Base-by-base conservation (phyloP, 2,888 invertebrate genomes). In the Caradrina kadenii region DNA sequence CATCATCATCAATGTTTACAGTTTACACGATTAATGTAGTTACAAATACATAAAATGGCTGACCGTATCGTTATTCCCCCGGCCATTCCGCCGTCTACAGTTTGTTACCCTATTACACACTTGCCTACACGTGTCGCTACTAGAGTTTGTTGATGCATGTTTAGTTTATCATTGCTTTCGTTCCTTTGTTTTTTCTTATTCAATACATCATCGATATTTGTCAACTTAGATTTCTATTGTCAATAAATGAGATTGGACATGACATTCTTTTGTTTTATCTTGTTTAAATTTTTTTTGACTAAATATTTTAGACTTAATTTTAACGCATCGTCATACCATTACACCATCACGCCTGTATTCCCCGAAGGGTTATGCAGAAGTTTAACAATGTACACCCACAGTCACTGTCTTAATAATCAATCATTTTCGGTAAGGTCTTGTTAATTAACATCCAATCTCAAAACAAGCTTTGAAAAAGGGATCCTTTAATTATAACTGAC, bases 131-230 rank as follows among this genome's bases (percentile, higher is more conserved):
- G 66, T 77, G 77, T 55, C 21, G 13, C 1, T n/a, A 11, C 1
- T n/a, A 15, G 31, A 61, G 50, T 61, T 66, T 64, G 80, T 78
- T 66, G 61, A 80, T 65, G 45, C 54, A 61, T 50, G 48, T 76
- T 54, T 56, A 56, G 42, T 71, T 55, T 60, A 60, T 49, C 63
- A 63, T 63, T 76, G 71, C 80, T 62, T 59, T 35, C 49, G 49
- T 49, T 31, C 63, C 63, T 63, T 80, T 76, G 66, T 78, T 70
- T 81, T 54, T 53, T 52, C 42, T 31, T 71, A 17, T 17, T 45
- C 15, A 39, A 39, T 52, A 58, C 66, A 59, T 56, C 63, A 76
- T 17, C 52, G 15, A 65, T 69, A 65, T 69, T 75, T 69, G 52
- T 50, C 19, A 5, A 56, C 39, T 19, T 49, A 31, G 31, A 7